Conservation (phyloP, 2,113 vertebrate species). For the Misgurnus anguillicaudatus region DNA sequence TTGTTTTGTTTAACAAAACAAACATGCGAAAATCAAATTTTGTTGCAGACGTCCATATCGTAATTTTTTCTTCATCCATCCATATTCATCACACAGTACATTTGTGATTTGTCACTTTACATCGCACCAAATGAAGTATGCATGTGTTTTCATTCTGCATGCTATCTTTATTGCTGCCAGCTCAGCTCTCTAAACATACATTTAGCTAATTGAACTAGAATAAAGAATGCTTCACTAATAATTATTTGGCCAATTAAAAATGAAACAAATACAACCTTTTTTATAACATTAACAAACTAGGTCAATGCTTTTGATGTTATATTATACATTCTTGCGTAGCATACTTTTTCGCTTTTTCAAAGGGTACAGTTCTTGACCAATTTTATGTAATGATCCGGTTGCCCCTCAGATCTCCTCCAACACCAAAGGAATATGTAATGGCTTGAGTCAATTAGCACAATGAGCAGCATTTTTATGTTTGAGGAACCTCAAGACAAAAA, state of each 20-base stretch:
- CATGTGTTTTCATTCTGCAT: slow-evolving; percentile 36
- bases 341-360: slow-evolving; percentile 36
- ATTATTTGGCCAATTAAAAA: slow-evolving; percentile 54
- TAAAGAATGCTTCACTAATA: slow-evolving; percentile 52
- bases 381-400: slow-evolving; percentile 36
- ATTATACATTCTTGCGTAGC: slow-evolving; percentile 25
- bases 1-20: not conserved
- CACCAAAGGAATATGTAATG: slow-evolving; percentile 26
- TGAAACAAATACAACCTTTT: slow-evolving; percentile 42
- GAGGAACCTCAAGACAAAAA: slow-evolving; percentile 6
- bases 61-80: not conserved
- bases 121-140: slow-evolving; percentile 20
- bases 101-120: slow-evolving; percentile 17
- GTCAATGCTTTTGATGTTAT: slow-evolving; percentile 52
- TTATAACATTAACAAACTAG: slow-evolving; percentile 39
- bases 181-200: slow-evolving; percentile 46
- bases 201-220: slow-evolving; percentile 43
- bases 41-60: not conserved
- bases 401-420: slow-evolving; percentile 24
- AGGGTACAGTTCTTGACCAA: slow-evolving; percentile 15
- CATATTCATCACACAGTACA: not conserved
- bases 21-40: slow-evolving; percentile 4
- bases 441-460: not conserved
- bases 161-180: slow-evolving; percentile 47
- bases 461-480: slow-evolving; percentile 11